Evolutionary conservation across 2,797 vertebrate genomes (phyloP), one percentile per base, ranked within the genome.

Genomic region (Cyclopterus lumpus): DNA sequence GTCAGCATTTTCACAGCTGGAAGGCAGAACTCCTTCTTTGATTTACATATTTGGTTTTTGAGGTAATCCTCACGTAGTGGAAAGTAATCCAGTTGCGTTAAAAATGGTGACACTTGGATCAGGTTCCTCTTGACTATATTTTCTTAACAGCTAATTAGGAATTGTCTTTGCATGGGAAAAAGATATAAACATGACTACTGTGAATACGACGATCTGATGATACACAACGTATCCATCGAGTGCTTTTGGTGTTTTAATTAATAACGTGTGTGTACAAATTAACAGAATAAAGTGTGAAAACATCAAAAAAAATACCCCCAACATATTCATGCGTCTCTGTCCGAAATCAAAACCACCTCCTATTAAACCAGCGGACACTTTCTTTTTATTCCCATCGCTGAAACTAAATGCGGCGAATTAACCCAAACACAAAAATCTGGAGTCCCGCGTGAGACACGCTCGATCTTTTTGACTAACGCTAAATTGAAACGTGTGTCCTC

Each of bases 401-500:
- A 5, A 67, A 57, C 54, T 8, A 28, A 66, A 53, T 8, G 10
- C 18, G 12, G 16, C 26, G 26, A n/a, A 36, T 20, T 15, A 36
- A 28, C 15, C 32, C 6, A 53, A 28, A 32, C 24, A 46, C 22
- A 49, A 16, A 70, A 67, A 36, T 44, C 40, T 15, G 14, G 20
- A 60, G 7, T 34, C 26, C 16, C 32, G 1, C 30, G 22, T 16
- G 15, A 58, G 46, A 70, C 24, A 0, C 40, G 5, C 44, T 71
- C 51, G 70, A 8, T 44, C 53, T 65, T 18, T 22, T 40, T 11
- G 77, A 40, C 2, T 28, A 60, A 36, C 67, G 46, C 46, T 64
- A 51, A 74, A 72, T 28, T 46, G 24, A 71, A 80, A 30, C 30
- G 48, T 40, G 55, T 83, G 75, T 82, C 80, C 72, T 81, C 74